Conservation (phyloP, 2,888 invertebrate genomes). For the Orthosia cruda region DNA sequence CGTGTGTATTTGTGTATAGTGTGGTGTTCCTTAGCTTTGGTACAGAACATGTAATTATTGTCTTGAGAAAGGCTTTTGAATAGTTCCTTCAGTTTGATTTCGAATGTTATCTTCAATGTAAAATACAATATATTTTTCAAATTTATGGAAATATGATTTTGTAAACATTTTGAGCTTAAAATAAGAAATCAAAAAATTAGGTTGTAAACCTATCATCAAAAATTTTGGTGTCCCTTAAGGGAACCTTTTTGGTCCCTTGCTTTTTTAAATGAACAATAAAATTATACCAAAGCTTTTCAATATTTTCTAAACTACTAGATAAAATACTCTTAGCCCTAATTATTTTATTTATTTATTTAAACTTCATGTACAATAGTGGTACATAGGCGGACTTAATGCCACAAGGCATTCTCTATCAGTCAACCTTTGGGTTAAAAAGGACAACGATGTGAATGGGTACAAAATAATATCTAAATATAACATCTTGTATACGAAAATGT, state of each 20-base stretch:
- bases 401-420: too few species aligned
- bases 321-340: too few species aligned
- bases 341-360: too few species aligned
- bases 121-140: neutral
- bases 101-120: neutral
- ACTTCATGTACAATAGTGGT: too few species aligned
- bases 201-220: neutral
- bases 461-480: too few species aligned
- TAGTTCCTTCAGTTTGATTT: neutral
- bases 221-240: slow-evolving; percentile 15
- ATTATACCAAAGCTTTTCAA: too few species aligned
- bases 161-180: neutral
- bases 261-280: too few species aligned
- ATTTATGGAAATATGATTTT: neutral
- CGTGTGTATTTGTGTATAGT: neutral
- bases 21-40: neutral
- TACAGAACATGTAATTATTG: neutral
- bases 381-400: too few species aligned
- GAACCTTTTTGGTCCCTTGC: slow-evolving; percentile 4
- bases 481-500: too few species aligned
- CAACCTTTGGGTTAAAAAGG: too few species aligned
- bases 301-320: neutral
- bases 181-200: neutral
- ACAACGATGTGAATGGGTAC: too few species aligned
- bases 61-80: slow-evolving; percentile 11